Conservation (phyloP, 2,113 vertebrate species). For the Trinectes maculatus region DNA sequence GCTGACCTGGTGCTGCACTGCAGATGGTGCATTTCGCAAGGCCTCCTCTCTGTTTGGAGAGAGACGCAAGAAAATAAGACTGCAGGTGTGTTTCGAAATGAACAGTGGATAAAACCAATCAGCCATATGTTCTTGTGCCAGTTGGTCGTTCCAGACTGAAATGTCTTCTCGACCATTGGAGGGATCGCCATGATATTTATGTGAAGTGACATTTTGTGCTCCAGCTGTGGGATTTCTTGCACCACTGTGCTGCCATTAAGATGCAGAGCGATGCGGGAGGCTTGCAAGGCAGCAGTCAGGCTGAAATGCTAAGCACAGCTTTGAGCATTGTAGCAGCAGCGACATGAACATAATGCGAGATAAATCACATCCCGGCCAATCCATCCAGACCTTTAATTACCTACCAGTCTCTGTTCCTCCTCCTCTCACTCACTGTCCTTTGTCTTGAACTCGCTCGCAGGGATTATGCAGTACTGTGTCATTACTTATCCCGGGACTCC, state of each 20-base stretch:
- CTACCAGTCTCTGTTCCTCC: constrained; percentile 27
- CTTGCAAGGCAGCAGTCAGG: neutral
- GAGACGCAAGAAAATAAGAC: too few relatives aligned
- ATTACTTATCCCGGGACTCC: constrained; percentile 59
- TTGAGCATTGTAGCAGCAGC: constrained; percentile 6
- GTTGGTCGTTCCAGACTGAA: neutral
- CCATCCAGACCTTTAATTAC: constrained; percentile 49
- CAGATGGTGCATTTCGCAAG: neutral
- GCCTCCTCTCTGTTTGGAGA: neutral
- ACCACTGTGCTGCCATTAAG: neutral
- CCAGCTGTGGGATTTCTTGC: too few relatives aligned
- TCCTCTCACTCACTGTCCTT: constrained; percentile 9
- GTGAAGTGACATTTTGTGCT: neutral
- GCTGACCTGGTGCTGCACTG: constrained; percentile 11
- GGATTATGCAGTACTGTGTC: constrained; percentile 53
- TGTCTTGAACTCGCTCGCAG: constrained; percentile 37
- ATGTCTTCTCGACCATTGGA: too few relatives aligned
- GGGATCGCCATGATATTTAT: too few relatives aligned
- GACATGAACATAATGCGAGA: constrained; percentile 10
- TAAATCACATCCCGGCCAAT: constrained; percentile 5
- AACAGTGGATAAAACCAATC: neutral
- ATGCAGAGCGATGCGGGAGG: neutral
- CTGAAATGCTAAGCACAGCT: constrained; percentile 27
- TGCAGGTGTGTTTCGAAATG: neutral
- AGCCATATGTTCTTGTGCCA: neutral